Conservation (phyloP, 2,888 invertebrate species). For the Acholoe squamosa region DNA sequence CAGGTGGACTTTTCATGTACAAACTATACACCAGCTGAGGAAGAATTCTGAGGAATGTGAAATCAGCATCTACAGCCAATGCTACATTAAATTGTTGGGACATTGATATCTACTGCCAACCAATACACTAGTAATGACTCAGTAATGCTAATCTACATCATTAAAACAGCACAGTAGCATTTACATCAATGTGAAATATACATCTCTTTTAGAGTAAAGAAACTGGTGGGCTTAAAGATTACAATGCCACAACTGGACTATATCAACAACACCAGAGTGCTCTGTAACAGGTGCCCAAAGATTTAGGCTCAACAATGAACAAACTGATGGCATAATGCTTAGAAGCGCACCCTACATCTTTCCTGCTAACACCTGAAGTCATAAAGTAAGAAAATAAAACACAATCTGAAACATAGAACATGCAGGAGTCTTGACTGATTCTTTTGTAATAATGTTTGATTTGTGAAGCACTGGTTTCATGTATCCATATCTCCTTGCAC, state of each 20-base stretch:
- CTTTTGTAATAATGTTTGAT: neutral
- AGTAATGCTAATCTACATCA: neutral
- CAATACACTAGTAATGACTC: neutral
- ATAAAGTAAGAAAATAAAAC: slow-evolving; percentile 13
- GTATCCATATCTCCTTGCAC: neutral
- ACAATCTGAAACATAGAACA: neutral
- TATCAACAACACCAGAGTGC: slow-evolving; percentile 3
- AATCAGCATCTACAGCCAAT: neutral
- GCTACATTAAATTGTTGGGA: too few species aligned
- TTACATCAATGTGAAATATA: slow-evolving; percentile 18
- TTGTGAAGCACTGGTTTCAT: neutral
- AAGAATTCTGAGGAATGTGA: neutral
- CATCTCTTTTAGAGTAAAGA: neutral
- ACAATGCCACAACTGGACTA: neutral
- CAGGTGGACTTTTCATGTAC: too few species aligned
- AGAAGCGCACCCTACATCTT: neutral
- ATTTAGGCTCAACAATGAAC: neutral
- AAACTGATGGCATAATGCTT: neutral
- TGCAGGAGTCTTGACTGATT: neutral
- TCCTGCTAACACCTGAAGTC: slow-evolving; percentile 7
- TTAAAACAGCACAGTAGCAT: neutral
- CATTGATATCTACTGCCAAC: neutral
- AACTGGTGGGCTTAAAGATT: neutral
- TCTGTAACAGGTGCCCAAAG: slow-evolving; percentile 7
- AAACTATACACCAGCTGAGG: too few species aligned